Conservation (phyloP, 2,113 vertebrate genomes). For the Corythoichthys intestinalis region DNA sequence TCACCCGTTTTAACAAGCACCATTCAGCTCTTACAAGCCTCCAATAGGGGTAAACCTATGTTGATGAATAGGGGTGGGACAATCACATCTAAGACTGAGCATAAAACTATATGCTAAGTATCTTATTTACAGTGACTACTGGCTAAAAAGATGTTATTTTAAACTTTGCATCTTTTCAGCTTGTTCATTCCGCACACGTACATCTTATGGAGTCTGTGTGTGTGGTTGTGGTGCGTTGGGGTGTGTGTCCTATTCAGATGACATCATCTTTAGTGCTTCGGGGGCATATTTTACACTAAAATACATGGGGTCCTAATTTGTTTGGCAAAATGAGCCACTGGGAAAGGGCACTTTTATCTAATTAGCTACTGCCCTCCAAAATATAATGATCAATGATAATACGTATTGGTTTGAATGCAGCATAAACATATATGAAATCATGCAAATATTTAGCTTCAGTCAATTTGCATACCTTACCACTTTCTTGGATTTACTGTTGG, state of each 20-base stretch:
- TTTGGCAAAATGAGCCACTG: conserved; percentile 25
- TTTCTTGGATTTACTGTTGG: too few relatives aligned
- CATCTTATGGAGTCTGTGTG: conserved; percentile 1
- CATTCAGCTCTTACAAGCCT: conserved; percentile 1
- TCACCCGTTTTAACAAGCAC: conserved; percentile 25
- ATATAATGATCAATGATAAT: conserved; percentile 46
- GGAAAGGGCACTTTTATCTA: conserved; percentile 24
- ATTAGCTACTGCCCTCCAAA: conserved; percentile 20
- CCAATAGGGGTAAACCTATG: background rate
- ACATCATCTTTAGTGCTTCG: conserved; percentile 11
- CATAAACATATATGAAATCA: conserved; percentile 16
- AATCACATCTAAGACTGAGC: conserved; percentile 4
- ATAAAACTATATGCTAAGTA: background rate
- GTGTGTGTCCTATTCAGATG: background rate
- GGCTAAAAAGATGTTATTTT: background rate
- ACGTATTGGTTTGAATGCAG: conserved; percentile 48
- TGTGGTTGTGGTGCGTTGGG: background rate
- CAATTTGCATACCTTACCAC: too few relatives aligned
- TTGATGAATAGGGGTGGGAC: conserved; percentile 5
- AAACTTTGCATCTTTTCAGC: background rate
- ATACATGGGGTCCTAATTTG: conserved; percentile 36
- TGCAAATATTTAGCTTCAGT: conserved; percentile 44
- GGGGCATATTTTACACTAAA: conserved; percentile 25
- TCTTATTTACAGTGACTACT: background rate
- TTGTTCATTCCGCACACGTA: background rate